These are phyloP conservation scores for Trissolcus basalis DNA, from an alignment of 1,140 invertebrate genomes.

Conservation along the genomic window DNA sequence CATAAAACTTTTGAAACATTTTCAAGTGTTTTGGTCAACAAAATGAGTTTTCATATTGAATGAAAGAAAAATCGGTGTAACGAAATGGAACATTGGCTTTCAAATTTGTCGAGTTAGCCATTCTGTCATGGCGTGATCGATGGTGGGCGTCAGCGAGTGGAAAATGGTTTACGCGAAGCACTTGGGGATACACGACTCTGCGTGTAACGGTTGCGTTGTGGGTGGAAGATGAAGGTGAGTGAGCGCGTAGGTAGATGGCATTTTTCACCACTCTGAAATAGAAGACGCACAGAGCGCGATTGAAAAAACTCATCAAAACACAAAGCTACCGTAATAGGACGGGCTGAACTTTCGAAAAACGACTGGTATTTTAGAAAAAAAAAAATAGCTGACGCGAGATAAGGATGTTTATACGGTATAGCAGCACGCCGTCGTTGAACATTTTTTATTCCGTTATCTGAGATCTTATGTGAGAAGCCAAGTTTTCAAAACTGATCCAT, in stretches of 20 bases:
- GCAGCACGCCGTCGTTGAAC: conserved; percentile 8
- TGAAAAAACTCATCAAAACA: conserved; percentile 20
- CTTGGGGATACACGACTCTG: conserved; percentile 8
- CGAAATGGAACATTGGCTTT: conserved; percentile 41
- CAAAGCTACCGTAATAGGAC: conserved; percentile 37
- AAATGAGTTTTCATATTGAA: too few relatives aligned
- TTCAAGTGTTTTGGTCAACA: too few relatives aligned
- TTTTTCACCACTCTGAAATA: conserved; percentile 58
- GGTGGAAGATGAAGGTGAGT: conserved; percentile 65
- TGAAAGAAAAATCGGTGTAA: background rate
- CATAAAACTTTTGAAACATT: too few relatives aligned
- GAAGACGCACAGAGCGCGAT: background rate
- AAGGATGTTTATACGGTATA: conserved; percentile 1
- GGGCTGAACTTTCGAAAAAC: background rate
- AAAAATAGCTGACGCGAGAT: background rate
- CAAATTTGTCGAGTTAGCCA: conserved; percentile 36
- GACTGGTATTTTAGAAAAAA: background rate
- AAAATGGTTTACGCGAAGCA: conserved; percentile 48
- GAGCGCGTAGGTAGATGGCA: conserved; percentile 53
- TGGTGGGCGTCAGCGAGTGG: conserved; percentile 46
- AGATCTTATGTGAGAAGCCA: conserved; percentile 19
- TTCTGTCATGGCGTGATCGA: conserved; percentile 53
- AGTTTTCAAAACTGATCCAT: conserved; percentile 42
- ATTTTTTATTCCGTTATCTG: conserved; percentile 20
- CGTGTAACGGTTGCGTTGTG: conserved; percentile 50